phyloP scores from a whole-genome alignment of 1,140 invertebrate genomes.

The Bombus consobrinus region DNA sequence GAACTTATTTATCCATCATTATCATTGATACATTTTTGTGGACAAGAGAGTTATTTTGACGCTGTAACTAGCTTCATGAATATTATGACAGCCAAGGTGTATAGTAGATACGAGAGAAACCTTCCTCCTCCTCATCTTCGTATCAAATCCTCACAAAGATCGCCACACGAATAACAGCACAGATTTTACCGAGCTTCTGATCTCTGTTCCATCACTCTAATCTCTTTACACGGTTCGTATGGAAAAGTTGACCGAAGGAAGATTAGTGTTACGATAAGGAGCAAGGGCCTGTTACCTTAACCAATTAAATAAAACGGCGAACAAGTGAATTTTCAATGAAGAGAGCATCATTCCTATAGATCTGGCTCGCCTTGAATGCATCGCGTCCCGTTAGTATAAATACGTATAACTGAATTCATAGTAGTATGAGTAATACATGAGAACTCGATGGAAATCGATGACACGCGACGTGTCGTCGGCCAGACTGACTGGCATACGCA shows the following conservation, averaged over 20 bases:
- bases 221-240: neutral
- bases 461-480: conserved; percentile 43
- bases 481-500: neutral
- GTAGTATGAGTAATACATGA: conserved; percentile 18
- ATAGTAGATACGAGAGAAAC: no score
- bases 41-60: no score
- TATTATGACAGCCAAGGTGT: no score
- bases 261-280: neutral
- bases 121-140: no score
- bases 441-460: conserved; percentile 42
- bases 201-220: no score
- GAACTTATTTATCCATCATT: no score
- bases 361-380: conserved; percentile 26
- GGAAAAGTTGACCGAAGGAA: neutral
- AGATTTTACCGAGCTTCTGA: no score
- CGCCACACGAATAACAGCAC: no score
- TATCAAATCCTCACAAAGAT: no score
- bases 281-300: neutral
- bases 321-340: conserved; percentile 30
- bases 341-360: neutral
- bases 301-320: neutral
- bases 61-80: no score
- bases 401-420: neutral
- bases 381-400: conserved; percentile 16
- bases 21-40: no score